phyloP scores from a whole-genome alignment of 2,888 invertebrate genomes.

The Agrilus cyanescens region DNA sequence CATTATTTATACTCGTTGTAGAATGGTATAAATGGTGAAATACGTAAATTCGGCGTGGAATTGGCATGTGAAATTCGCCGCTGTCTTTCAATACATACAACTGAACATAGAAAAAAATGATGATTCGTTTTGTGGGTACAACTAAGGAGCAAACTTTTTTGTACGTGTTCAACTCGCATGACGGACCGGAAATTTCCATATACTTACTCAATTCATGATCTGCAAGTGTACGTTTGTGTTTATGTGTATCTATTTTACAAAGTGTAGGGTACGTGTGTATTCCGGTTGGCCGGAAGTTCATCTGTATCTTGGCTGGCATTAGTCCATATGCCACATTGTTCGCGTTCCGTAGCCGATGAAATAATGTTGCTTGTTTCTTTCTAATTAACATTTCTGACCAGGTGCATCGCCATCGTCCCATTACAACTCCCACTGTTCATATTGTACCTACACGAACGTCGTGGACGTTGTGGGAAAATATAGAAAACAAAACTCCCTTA shows the following conservation, averaged over 20 bases:
- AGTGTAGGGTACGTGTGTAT: slow-evolving; percentile 2
- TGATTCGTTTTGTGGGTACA: slow-evolving; percentile 2
- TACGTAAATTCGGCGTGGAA: too few species aligned
- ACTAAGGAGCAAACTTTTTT: slow-evolving; percentile 20
- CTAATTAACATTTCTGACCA: slow-evolving; percentile 10
- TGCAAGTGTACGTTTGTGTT: slow-evolving; percentile 12
- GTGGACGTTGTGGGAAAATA: too few species aligned
- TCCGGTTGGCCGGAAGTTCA: slow-evolving; percentile 24
- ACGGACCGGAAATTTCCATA: slow-evolving; percentile 31
- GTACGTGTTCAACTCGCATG: slow-evolving; percentile 31
- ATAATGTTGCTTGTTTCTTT: slow-evolving; percentile 10
- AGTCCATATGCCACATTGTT: slow-evolving; percentile 28
- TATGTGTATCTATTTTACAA: too few species aligned
- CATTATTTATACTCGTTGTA: too few species aligned
- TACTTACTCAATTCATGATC: slow-evolving; percentile 26
- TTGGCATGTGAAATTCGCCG: too few species aligned
- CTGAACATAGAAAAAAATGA: too few species aligned
- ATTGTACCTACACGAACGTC: too few species aligned
- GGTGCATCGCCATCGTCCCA: slow-evolving; percentile 4
- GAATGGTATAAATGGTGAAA: too few species aligned
- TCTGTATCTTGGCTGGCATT: slow-evolving; percentile 22
- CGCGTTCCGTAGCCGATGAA: slow-evolving; percentile 10
- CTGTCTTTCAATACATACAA: too few species aligned
- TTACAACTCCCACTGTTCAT: too few species aligned
- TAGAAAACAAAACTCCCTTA: too few species aligned